phyloP scores from a whole-genome alignment of 1,140 invertebrate genomes.

The Ephestia elutella region DNA sequence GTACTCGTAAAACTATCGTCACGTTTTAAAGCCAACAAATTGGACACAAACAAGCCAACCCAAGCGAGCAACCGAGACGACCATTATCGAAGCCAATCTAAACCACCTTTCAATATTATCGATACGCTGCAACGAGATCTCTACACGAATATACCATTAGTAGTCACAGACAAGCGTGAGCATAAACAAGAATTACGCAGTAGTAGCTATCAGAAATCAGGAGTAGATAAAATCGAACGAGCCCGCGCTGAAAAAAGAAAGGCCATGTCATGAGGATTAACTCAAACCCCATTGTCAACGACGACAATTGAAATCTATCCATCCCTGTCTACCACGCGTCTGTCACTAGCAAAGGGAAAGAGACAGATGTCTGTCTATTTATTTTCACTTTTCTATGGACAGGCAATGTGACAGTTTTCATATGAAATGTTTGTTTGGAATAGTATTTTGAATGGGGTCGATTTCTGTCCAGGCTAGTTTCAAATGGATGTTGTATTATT shows the following conservation, averaged over 20 bases:
- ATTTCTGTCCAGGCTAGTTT: slow-evolving; percentile 37
- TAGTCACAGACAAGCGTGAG: slow-evolving; percentile 50
- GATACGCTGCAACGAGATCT: slow-evolving; percentile 47
- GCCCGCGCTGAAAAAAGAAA: slow-evolving; percentile 39
- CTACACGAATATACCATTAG: slow-evolving; percentile 66
- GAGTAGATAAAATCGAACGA: slow-evolving; percentile 49
- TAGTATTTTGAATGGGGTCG: slow-evolving; percentile 46
- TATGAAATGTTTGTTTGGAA: slow-evolving; percentile 67
- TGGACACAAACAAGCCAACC: slow-evolving; percentile 2
- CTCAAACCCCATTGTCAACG: slow-evolving; percentile 56
- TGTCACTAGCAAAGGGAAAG: slow-evolving; percentile 23
- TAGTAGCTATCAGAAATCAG: slow-evolving; percentile 66
- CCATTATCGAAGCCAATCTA: slow-evolving; percentile 36
- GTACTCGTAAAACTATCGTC: neutral
- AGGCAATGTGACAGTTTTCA: slow-evolving; percentile 68
- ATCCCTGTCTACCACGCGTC: slow-evolving; percentile 34
- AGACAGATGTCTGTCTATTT: slow-evolving; percentile 53
- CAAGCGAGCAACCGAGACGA: neutral
- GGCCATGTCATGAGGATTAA: slow-evolving; percentile 65
- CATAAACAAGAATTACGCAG: slow-evolving; percentile 53
- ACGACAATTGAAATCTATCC: slow-evolving; percentile 62
- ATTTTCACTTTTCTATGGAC: slow-evolving; percentile 67
- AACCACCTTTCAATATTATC: slow-evolving; percentile 23
- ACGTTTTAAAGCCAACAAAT: slow-evolving; percentile 2
- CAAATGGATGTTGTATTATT: slow-evolving; percentile 55